phyloP scores from a whole-genome alignment of 2,113 vertebrate genomes.

The Calcarius ornatus region DNA sequence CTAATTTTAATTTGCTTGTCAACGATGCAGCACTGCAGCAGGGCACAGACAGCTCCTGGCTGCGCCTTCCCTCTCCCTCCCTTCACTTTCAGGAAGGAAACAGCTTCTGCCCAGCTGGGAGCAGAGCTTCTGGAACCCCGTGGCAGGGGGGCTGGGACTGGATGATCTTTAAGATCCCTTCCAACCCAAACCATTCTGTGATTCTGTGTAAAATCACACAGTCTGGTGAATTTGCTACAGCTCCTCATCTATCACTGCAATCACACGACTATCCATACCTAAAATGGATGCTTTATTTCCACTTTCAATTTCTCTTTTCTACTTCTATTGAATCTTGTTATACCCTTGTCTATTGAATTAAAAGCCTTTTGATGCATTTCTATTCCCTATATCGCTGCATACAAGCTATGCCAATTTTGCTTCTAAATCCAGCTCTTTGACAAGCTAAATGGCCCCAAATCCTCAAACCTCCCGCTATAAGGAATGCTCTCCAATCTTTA shows the following conservation, averaged over 20 bases:
- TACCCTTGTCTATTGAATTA: conserved; percentile 34
- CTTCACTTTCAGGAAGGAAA: background rate
- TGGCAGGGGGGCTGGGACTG: background rate
- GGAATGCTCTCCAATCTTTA: background rate
- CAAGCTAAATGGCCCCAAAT: background rate
- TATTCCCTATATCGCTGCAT: background rate
- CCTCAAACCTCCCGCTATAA: background rate
- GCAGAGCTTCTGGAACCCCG: background rate
- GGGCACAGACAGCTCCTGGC: background rate
- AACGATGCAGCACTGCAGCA: background rate
- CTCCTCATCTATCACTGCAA: background rate
- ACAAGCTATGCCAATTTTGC: background rate
- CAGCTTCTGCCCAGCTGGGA: background rate
- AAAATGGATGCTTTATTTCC: background rate
- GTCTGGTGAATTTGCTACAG: background rate
- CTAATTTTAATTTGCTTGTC: background rate
- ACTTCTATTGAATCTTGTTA: background rate
- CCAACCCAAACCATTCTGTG: background rate
- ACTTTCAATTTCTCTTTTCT: background rate
- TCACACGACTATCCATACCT: background rate
- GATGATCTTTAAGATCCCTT: background rate
- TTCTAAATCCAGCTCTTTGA: conserved; percentile 41
- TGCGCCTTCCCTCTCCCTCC: background rate
- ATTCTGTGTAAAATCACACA: background rate
- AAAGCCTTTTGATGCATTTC: conserved; percentile 33